Percentiles rank a stretch among this genome's conserved stretches.
phyloP scores from a whole-genome alignment of 2,797 vertebrate genomes.

The Fistularia commersonii region DNA sequence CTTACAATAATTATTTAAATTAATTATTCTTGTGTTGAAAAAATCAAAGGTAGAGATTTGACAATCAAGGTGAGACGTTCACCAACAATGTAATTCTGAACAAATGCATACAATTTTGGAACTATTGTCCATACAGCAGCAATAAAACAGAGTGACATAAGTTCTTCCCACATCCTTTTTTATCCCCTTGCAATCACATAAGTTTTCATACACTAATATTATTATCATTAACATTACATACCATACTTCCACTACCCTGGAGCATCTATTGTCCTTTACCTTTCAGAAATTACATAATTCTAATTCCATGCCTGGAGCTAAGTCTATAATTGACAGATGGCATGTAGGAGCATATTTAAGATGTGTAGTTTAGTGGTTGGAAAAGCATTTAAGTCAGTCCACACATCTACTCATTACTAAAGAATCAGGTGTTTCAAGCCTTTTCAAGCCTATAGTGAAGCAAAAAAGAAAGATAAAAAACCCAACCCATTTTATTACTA shows the following conservation, averaged over 20 bases:
- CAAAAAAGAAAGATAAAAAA: no score
- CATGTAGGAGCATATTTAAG: slow-evolving; percentile 51
- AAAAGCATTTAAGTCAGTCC: slow-evolving; percentile 39
- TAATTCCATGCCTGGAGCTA: slow-evolving; percentile 22
- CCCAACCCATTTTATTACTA: slow-evolving; percentile 15
- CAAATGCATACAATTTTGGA: background rate
- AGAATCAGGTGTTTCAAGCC: slow-evolving; percentile 61
- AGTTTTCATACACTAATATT: no score
- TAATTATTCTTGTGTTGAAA: no score
- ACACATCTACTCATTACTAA: slow-evolving; percentile 54
- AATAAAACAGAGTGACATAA: no score
- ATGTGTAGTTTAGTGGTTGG: slow-evolving; percentile 29
- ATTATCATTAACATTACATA: no score
- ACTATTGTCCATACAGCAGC: background rate
- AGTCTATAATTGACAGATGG: slow-evolving; percentile 10
- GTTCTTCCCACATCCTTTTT: no score
- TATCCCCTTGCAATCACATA: no score
- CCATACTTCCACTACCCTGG: no score
- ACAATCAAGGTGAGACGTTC: no score
- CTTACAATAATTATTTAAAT: no score
- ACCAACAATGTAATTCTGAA: background rate
- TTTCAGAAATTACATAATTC: slow-evolving; percentile 7
- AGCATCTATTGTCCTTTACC: slow-evolving; percentile 7
- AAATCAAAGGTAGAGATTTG: no score
- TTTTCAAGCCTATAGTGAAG: no score